Base-by-base conservation (phyloP, 2,797 vertebrate genomes). In the Dipus sagitta region DNA sequence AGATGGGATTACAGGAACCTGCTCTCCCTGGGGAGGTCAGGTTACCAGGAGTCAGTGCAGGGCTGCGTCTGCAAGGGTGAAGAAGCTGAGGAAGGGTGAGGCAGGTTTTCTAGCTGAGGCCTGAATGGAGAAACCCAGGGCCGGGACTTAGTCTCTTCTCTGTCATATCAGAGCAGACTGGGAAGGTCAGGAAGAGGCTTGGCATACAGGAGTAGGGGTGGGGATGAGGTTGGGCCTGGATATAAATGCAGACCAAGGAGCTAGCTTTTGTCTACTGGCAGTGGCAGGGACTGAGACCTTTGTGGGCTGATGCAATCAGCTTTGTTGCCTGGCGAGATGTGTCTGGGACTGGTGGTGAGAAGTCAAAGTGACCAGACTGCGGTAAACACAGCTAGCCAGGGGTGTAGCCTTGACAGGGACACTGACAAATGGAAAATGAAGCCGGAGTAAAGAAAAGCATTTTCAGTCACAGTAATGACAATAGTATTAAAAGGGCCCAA, bases 391-490 rank as follows among this genome's bases (percentile, higher is more conserved):
- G 54, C 54, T 58, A 58, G 54, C 34, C 17, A 74, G 79, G 77
- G 72, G 83, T 90, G 23, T 28, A 68, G 72, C 64, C n/a, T 18
- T 54, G 34, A 68, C 21, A 71, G 90, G 32, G 52, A 42, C 21
- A 81, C 30, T 28, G 81, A 64, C 58, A 10, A 21, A 62, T 1
- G 21, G 30, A 83, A 85, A 72, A 34, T 77, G 47, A 68, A 88
- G n/a, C 18, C 70, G 81, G 54, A 67, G 13, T 84, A 65, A 71
- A 92, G 74, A 88, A 60, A 85, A 72, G 23, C 24, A 85, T 88
- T 76, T 88, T 67, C 26, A 38, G 75, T 32, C 80, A 30, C 26
- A 84, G 76, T 42, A 54, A 23, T 62, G 84, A 13, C 30, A 6
- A 30, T 4, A n/a, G 28, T 9, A n/a, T 30, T 70, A 70, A 58